Conservation (phyloP, 2,113 vertebrate species). For the Paedocypris sp. region DNA sequence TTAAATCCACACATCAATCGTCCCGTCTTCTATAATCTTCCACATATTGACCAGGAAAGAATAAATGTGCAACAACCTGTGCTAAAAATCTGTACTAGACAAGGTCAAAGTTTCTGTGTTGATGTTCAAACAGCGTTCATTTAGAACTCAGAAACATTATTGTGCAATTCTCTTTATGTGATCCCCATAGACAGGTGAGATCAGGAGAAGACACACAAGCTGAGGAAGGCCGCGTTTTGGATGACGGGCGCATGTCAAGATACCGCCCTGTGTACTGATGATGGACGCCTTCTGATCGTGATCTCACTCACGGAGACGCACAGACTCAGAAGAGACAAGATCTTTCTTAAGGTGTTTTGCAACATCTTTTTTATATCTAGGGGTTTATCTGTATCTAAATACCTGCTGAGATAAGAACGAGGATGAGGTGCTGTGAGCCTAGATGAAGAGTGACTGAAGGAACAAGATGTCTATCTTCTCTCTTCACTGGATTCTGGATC, state of each 20-base stretch:
- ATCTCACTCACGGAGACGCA: constrained; percentile 48
- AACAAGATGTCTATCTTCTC: constrained; percentile 46
- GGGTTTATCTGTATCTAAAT: constrained; percentile 29
- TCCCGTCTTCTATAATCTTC: too few species aligned
- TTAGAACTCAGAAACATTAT: too few species aligned
- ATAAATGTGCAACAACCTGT: too few species aligned
- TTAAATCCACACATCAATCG: too few species aligned
- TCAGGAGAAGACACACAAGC: constrained; percentile 46
- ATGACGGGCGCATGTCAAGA: constrained; percentile 48
- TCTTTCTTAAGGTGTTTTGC: constrained; percentile 6
- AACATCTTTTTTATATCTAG: background rate
- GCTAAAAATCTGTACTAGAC: too few species aligned
- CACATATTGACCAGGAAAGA: too few species aligned
- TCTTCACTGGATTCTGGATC: constrained; percentile 3
- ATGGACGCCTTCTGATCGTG: constrained; percentile 49
- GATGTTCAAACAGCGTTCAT: too few species aligned
- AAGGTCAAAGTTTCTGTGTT: too few species aligned
- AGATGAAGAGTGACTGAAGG: constrained; percentile 42
- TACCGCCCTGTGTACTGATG: constrained; percentile 53
- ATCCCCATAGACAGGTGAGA: constrained; percentile 40
- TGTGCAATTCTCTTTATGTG: background rate
- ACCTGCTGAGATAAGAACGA: background rate
- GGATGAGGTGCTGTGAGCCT: background rate
- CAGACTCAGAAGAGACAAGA: constrained; percentile 44
- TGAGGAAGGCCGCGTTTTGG: constrained; percentile 62